phyloP scores from a whole-genome alignment of 2,113 vertebrate genomes.

The Chitala chitala region DNA sequence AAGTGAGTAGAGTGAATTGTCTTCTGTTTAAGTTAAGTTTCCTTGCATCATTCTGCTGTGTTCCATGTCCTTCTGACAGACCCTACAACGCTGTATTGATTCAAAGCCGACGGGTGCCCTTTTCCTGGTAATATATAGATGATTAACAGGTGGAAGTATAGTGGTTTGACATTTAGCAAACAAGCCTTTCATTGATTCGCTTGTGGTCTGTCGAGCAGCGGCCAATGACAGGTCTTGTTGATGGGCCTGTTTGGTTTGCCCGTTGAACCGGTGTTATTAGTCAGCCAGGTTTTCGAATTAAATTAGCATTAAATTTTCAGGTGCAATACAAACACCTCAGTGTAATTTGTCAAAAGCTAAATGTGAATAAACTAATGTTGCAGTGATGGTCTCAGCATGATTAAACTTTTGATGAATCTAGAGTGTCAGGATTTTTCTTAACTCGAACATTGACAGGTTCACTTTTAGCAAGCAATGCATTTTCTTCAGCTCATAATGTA shows the following conservation, averaged over 20 bases:
- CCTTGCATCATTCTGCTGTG: not conserved
- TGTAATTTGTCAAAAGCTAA: not conserved
- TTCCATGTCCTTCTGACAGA: not conserved
- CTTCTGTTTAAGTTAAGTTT: not conserved
- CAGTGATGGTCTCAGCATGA: not conserved
- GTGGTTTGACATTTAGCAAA: constrained; percentile 62
- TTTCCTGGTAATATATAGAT: constrained; percentile 54
- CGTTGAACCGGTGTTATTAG: constrained; percentile 26
- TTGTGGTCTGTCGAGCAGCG: constrained; percentile 45
- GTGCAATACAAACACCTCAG: not conserved
- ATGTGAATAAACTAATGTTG: not conserved
- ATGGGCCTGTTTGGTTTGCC: not conserved
- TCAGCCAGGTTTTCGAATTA: not conserved
- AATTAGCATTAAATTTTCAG: not conserved
- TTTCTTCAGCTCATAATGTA: no score
- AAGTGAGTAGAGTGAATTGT: not conserved
- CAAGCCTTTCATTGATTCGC: constrained; percentile 50
- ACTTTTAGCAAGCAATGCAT: not conserved
- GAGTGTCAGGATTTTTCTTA: not conserved
- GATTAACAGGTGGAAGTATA: constrained; percentile 52
- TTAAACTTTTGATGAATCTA: not conserved
- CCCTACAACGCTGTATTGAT: constrained; percentile 41
- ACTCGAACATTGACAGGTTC: not conserved
- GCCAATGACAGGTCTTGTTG: constrained; percentile 20
- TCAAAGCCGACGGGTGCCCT: constrained; percentile 48